Percentiles rank a stretch among this genome's conserved stretches.
phyloP scores from a whole-genome alignment of 1,140 invertebrate species.

The Lycorma delicatula region DNA sequence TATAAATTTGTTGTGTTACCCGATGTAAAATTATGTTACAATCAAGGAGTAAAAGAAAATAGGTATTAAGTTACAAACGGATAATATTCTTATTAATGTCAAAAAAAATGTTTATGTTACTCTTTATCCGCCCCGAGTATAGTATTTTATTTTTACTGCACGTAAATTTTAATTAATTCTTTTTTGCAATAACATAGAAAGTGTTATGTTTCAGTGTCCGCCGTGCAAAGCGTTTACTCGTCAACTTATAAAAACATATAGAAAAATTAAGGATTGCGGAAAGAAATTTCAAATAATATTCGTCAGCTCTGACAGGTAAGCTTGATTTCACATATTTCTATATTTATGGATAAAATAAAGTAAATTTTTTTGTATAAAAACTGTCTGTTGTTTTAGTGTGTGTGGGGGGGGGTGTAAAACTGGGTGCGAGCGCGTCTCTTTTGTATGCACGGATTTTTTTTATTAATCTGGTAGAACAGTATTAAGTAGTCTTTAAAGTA shows the following conservation, averaged over 20 bases:
- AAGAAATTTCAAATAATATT: constrained; percentile 71
- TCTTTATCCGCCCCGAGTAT: no score
- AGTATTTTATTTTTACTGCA: no score
- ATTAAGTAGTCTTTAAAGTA: no score
- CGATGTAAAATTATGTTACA: no score
- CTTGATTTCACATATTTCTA: constrained; percentile 13
- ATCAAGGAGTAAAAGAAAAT: no score
- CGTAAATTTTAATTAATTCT: neutral
- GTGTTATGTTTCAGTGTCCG: constrained; percentile 55
- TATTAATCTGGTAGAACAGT: no score
- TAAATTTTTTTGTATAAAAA: neutral
- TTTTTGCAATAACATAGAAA: neutral
- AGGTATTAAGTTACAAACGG: no score
- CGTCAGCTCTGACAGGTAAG: constrained; percentile 70
- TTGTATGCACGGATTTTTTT: no score
- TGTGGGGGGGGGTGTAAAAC: neutral
- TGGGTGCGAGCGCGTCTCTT: neutral
- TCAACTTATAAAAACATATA: constrained; percentile 58
- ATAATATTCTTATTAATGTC: no score
- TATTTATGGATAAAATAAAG: neutral
- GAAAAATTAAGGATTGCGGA: constrained; percentile 54
- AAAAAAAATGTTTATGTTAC: no score
- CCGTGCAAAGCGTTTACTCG: constrained; percentile 74
- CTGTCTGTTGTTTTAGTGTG: neutral
- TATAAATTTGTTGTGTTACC: no score